Evolutionary conservation across 2,113 vertebrate species (phyloP).

Genomic region (Epinephelus moara): DNA sequence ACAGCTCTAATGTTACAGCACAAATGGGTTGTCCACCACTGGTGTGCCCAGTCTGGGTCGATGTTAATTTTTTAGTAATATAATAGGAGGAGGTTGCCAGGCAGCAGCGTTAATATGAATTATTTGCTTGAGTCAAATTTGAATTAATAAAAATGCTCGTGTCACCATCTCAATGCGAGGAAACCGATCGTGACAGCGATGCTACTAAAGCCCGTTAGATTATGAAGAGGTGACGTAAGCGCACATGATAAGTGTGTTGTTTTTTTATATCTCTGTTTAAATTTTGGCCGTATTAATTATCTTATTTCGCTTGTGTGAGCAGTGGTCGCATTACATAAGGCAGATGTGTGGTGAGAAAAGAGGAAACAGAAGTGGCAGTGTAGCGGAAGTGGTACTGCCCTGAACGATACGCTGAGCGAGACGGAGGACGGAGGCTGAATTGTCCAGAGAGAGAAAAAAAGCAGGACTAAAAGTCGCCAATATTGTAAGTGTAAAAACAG

Average conservation of each 20-base stretch:
- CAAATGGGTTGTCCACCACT: background rate
- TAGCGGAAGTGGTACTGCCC: slow-evolving; percentile 88
- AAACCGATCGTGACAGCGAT: background rate
- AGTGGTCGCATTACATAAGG: slow-evolving; percentile 68
- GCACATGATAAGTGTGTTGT: background rate
- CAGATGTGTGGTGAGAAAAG: slow-evolving; percentile 74
- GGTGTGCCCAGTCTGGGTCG: background rate
- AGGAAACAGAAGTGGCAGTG: slow-evolving; percentile 84
- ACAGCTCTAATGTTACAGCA: background rate
- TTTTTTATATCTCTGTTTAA: background rate
- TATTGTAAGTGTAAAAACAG: slow-evolving; percentile 79
- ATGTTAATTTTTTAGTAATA: background rate
- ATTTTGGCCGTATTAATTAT: background rate
- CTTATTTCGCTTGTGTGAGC: background rate
- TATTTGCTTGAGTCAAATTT: background rate
- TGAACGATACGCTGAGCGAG: slow-evolving; percentile 83
- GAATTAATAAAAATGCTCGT: background rate
- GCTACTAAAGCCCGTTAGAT: background rate
- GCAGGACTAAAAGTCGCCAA: slow-evolving; percentile 78
- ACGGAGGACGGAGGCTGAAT: slow-evolving; percentile 83
- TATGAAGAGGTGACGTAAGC: background rate
- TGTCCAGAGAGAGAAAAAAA: slow-evolving; percentile 78
- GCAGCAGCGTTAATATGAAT: background rate
- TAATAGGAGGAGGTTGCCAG: background rate
- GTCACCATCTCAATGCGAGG: background rate